These are phyloP conservation scores for Melanostoma mellinum DNA, from an alignment of 2,888 invertebrate genomes.

Conservation along the genomic window DNA sequence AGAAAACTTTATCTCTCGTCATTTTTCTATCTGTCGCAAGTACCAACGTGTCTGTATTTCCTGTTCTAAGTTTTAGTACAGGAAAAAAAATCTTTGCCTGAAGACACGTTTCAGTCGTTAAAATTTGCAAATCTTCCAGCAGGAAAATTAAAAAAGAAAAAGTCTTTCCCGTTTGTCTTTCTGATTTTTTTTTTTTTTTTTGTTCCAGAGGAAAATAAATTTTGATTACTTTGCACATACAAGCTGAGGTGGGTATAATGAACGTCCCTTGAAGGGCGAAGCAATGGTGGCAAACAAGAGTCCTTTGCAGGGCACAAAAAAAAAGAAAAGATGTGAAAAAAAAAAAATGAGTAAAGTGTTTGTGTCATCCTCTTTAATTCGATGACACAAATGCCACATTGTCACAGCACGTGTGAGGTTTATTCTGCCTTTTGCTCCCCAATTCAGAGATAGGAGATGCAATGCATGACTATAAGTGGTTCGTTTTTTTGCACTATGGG, in stretches of 20 bases:
- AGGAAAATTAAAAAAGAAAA: slow-evolving; percentile 67
- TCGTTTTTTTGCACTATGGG: too few relatives aligned
- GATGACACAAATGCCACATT: slow-evolving; percentile 56
- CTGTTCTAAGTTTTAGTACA: slow-evolving; percentile 25
- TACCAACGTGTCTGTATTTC: slow-evolving; percentile 11
- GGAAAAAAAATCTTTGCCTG: slow-evolving; percentile 43
- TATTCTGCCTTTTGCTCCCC: not conserved
- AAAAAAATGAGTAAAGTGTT: slow-evolving; percentile 53
- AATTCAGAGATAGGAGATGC: too few relatives aligned
- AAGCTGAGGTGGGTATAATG: slow-evolving; percentile 8
- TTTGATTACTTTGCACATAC: slow-evolving; percentile 53
- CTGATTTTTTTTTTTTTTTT: slow-evolving; percentile 36
- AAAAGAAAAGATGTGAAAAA: too few relatives aligned
- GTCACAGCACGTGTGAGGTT: slow-evolving; percentile 45
- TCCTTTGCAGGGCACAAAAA: not conserved
- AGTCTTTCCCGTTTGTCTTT: slow-evolving; percentile 24
- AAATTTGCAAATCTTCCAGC: slow-evolving; percentile 62
- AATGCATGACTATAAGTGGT: too few relatives aligned
- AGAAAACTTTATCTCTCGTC: not conserved
- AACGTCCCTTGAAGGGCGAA: slow-evolving; percentile 16
- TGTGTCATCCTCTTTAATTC: slow-evolving; percentile 48
- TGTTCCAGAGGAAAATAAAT: slow-evolving; percentile 46
- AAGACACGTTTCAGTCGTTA: slow-evolving; percentile 68
- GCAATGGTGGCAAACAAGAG: slow-evolving; percentile 17
- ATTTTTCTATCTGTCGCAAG: not conserved